Percentiles rank a stretch among this genome's conserved stretches.
Evolutionary conservation across 2,113 vertebrate species (phyloP).

Genomic region (Symphodus melops): DNA sequence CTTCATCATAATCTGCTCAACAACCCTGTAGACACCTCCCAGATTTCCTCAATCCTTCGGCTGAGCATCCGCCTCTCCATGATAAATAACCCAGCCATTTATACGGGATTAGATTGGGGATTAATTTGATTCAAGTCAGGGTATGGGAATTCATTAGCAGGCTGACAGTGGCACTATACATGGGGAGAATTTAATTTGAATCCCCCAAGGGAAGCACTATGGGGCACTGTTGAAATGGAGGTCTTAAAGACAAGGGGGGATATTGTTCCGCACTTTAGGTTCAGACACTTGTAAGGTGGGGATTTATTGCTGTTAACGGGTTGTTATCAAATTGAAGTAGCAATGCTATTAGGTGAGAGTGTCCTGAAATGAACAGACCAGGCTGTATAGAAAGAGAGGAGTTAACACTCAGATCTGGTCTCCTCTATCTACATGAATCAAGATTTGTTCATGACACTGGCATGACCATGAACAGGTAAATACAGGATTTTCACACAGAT

Average conservation of each 20-base stretch:
- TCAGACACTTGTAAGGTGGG: constrained; percentile 55
- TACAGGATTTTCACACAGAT: constrained; percentile 56
- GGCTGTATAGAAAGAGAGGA: background rate
- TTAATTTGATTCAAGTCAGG: constrained; percentile 82
- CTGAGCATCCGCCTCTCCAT: constrained; percentile 72
- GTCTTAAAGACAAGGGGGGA: constrained; percentile 65
- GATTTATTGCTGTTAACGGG: constrained; percentile 69
- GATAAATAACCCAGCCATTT: constrained; percentile 80
- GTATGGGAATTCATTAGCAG: constrained; percentile 82
- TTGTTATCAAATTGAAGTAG: constrained; percentile 62
- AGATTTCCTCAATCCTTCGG: constrained; percentile 77
- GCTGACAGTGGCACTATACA: constrained; percentile 76
- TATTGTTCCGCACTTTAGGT: constrained; percentile 63
- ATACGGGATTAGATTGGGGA: constrained; percentile 84
- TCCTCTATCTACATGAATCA: constrained; percentile 42
- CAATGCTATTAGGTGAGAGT: constrained; percentile 27
- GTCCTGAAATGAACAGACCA: background rate
- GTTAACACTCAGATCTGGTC: constrained; percentile 30
- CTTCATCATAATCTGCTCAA: constrained; percentile 80
- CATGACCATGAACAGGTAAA: constrained; percentile 51
- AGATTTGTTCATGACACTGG: constrained; percentile 43
- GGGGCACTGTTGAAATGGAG: constrained; percentile 57
- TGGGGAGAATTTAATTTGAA: constrained; percentile 79
- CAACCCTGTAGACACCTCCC: constrained; percentile 73
- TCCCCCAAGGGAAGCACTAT: constrained; percentile 69